Evolutionary conservation across 1,140 invertebrate species (phyloP).

Genomic region (Tribolium castaneum): DNA sequence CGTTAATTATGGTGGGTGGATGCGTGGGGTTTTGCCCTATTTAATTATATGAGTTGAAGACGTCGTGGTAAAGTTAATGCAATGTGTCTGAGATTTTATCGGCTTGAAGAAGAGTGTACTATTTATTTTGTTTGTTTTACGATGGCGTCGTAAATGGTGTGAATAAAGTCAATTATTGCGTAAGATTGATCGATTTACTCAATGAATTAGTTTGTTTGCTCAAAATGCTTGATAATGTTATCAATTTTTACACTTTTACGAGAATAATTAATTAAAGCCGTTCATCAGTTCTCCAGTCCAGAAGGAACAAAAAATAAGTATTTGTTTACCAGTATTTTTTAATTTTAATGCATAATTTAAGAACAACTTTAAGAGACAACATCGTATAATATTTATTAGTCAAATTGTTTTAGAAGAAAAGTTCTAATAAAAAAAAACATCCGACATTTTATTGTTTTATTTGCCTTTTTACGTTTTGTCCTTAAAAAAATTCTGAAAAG

Average conservation of each 20-base stretch:
- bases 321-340: too few species aligned
- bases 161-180: constrained; percentile 8
- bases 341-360: too few species aligned
- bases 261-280: too few species aligned
- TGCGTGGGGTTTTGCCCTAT: constrained; percentile 2
- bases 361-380: too few species aligned
- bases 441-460: too few species aligned
- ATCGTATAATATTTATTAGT: too few species aligned
- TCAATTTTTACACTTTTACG: neutral
- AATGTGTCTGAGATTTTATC: neutral
- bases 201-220: neutral
- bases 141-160: neutral
- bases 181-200: neutral
- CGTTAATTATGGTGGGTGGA: constrained; percentile 9
- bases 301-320: too few species aligned
- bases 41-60: neutral
- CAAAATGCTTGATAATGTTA: neutral
- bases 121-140: constrained; percentile 11
- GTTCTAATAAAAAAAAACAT: too few species aligned
- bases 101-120: neutral
- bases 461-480: too few species aligned
- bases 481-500: too few species aligned
- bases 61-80: neutral
- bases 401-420: too few species aligned
- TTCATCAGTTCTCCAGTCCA: too few species aligned